A percentile compares a stretch with the other conserved stretches of the same genome.
Evolutionary conservation across 1,140 invertebrate genomes (phyloP).

Genomic region (Drosophila kepulauana): DNA sequence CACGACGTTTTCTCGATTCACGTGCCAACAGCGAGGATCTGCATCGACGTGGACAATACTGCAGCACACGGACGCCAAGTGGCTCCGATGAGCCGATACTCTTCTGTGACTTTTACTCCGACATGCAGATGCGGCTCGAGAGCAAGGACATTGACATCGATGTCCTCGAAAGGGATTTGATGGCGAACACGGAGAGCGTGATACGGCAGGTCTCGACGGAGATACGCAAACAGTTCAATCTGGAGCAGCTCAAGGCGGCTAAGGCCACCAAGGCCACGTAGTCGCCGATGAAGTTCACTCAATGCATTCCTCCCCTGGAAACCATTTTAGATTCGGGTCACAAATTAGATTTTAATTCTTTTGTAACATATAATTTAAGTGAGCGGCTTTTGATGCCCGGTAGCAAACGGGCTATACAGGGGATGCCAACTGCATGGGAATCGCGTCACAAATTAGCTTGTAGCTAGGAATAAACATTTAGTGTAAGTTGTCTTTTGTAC

Average conservation of each 20-base stretch:
- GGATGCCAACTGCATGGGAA: too few species aligned
- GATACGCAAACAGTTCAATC: conserved; percentile 75
- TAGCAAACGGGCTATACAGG: too few species aligned
- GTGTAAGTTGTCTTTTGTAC: too few species aligned
- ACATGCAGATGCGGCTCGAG: conserved; percentile 82
- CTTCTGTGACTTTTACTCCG: conserved; percentile 84
- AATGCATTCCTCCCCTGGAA: conserved; percentile 49
- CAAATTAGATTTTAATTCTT: conserved; percentile 54
- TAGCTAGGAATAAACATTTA: too few species aligned
- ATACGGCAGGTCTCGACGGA: conserved; percentile 75
- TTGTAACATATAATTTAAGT: too few species aligned
- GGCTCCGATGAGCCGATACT: conserved; percentile 80
- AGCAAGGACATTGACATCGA: conserved; percentile 81
- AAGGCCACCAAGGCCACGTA: conserved; percentile 71
- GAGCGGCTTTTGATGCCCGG: too few species aligned
- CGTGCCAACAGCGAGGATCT: conserved; percentile 68
- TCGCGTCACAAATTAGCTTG: too few species aligned
- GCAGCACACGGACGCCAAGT: conserved; percentile 71
- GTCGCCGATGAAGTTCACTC: neutral
- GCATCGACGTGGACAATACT: conserved; percentile 79
- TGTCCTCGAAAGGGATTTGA: conserved; percentile 73
- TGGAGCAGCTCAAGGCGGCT: conserved; percentile 74
- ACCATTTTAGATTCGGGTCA: conserved; percentile 37
- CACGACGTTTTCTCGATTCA: conserved; percentile 52
- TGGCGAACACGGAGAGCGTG: conserved; percentile 77